A percentile compares a stretch with the other conserved stretches of the same genome.
These are phyloP conservation scores for Acanthisitta chloris DNA, from an alignment of 2,113 vertebrate species.

Conservation along the genomic window DNA sequence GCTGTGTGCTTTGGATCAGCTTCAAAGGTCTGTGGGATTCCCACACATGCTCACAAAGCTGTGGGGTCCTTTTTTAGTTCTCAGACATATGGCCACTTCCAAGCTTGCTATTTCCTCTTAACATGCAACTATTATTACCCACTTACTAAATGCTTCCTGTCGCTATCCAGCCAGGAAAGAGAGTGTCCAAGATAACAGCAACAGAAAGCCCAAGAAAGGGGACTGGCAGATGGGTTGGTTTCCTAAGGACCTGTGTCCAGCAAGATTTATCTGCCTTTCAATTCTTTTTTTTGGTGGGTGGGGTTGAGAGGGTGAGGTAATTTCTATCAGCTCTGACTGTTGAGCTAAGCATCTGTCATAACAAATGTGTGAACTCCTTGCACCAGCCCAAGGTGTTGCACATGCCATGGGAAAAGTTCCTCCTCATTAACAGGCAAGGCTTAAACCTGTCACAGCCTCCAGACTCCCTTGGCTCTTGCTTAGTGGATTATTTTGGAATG, in stretches of 20 bases:
- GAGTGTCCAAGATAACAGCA: conserved; percentile 56
- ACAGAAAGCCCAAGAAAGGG: conserved; percentile 18
- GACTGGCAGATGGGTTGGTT: conserved; percentile 4
- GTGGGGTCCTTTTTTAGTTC: conserved; percentile 32
- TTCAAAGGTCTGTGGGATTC: conserved; percentile 69
- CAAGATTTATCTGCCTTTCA: conserved; percentile 33
- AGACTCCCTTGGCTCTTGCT: background rate
- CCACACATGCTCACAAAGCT: conserved; percentile 60
- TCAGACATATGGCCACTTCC: conserved; percentile 36
- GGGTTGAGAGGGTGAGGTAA: conserved; percentile 32
- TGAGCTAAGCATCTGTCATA: conserved; percentile 27
- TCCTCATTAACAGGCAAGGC: background rate
- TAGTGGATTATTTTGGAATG: background rate
- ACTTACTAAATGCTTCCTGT: conserved; percentile 65
- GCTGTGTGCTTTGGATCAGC: conserved; percentile 54
- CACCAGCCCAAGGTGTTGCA: background rate
- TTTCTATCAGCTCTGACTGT: background rate
- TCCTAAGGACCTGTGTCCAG: background rate
- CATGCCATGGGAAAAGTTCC: background rate
- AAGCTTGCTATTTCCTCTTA: conserved; percentile 62
- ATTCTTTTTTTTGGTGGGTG: background rate
- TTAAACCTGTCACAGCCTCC: background rate
- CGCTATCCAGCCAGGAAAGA: conserved; percentile 67
- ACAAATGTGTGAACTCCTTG: background rate
- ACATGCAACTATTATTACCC: conserved; percentile 69